Evolutionary conservation across 2,888 invertebrate genomes (phyloP).

Genomic region (Teleogryllus oceanicus): DNA sequence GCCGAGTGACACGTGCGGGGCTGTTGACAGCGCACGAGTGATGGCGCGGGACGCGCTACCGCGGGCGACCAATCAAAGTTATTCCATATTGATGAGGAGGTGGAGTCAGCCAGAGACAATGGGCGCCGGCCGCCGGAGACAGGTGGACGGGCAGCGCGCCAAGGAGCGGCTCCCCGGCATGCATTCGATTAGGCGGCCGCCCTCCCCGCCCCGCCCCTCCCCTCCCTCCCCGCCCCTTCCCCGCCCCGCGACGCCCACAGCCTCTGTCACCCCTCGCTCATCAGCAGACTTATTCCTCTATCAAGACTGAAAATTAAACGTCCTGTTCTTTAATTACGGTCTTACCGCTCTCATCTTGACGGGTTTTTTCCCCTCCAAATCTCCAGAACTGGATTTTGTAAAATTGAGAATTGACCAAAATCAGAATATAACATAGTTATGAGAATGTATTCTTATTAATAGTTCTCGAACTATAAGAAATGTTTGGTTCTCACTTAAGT

Average conservation of each 20-base stretch:
- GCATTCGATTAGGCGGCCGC: background rate
- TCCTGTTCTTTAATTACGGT: too few relatives aligned
- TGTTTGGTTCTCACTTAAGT: too few relatives aligned
- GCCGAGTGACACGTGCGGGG: background rate
- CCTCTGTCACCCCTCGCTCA: background rate
- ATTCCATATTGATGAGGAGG: conserved; percentile 35
- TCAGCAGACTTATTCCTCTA: too few relatives aligned
- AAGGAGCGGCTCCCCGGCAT: background rate
- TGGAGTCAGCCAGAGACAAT: conserved; percentile 28
- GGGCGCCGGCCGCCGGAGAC: conserved; percentile 21
- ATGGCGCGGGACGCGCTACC: conserved; percentile 22
- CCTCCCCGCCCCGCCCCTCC: background rate
- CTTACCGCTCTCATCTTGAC: too few relatives aligned
- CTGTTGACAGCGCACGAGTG: background rate
- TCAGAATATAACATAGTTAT: too few relatives aligned
- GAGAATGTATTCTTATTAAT: too few relatives aligned
- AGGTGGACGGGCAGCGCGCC: background rate
- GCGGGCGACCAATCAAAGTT: conserved; percentile 31
- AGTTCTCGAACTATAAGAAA: too few relatives aligned
- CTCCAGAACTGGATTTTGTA: too few relatives aligned
- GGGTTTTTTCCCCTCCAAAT: too few relatives aligned
- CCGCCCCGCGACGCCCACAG: background rate
- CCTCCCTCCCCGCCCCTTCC: background rate
- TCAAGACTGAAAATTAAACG: too few relatives aligned
- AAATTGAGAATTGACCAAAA: too few relatives aligned